phyloP scores from a whole-genome alignment of 2,113 vertebrate species.

The Syrmaticus mikado region DNA sequence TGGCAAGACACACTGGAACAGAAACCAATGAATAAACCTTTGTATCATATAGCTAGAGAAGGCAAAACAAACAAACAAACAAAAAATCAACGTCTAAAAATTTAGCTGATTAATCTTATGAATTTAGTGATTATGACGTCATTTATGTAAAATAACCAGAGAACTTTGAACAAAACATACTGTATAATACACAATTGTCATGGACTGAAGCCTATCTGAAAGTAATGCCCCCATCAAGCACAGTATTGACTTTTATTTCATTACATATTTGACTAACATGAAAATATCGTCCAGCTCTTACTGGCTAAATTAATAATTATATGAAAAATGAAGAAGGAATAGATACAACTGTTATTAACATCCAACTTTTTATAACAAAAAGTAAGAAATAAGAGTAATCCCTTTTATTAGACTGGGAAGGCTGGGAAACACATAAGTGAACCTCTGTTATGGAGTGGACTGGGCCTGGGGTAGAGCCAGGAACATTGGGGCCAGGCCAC shows the following conservation, averaged over 20 bases:
- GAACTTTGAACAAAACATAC: not conserved
- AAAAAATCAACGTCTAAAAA: not conserved
- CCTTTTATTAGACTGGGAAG: not conserved
- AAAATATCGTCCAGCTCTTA: not conserved
- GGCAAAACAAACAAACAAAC: not conserved
- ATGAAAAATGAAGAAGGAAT: not conserved
- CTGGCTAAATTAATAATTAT: not conserved
- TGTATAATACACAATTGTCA: not conserved
- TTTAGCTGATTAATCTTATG: not conserved
- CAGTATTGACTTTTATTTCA: not conserved
- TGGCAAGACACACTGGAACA: not conserved
- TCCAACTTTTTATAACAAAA: not conserved
- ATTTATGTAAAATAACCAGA: not conserved
- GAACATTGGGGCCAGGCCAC: fast-evolving
- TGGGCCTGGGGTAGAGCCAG: not conserved
- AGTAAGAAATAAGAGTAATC: not conserved
- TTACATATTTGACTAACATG: not conserved
- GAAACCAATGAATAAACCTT: not conserved
- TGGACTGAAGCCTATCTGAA: not conserved
- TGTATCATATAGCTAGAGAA: not conserved
- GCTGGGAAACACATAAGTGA: fast-evolving
- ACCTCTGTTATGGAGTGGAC: fast-evolving
- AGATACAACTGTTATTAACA: not conserved
- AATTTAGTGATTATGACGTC: not conserved
- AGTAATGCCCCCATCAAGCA: not conserved